Base-by-base conservation (phyloP, 2,797 vertebrate genomes). In the Echeneis naucrates region DNA sequence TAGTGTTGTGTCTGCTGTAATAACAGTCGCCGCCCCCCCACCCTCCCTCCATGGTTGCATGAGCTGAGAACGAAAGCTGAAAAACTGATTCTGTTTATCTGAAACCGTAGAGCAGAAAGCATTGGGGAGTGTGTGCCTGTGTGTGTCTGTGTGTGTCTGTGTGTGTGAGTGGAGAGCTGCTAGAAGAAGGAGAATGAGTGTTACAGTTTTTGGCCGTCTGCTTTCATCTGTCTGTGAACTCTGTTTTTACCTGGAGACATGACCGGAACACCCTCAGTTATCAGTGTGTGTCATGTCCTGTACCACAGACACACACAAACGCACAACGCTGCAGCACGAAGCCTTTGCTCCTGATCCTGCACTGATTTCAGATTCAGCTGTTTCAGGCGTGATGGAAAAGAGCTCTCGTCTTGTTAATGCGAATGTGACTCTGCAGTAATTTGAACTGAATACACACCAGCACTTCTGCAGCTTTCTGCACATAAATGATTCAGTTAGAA, bases 1-100 rank as follows among this genome's bases (percentile, higher is more conserved):
- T 40, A 40, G 38, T 40, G 38, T 40, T 40, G 59, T 44, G 54
- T 5, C 72, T 5, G 21, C 57, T 67, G 64, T 85, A 83, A 80
- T 67, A 84, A 73, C 45, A 58, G 27, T 68, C 12, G 23, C 30
- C 52, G 44, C 68, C 69, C 73, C 40, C 62, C 66, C 50, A 68
- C 69, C 73, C 40, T 62, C 66, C 50, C 65, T 30, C 62, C 59
- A 51, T 57, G 38, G 70, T n/a, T 61, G 63, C 40, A 52, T 30
- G 51, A 38, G 21, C 24, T 32, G 51, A 80, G 57, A 71, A 47
- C 24, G 68, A 56, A 27, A 59, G 44, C 65, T 1, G 5, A 50
- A 56, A 51, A 44, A 57, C 72, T 62, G 50, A 50, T 75, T 78
- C 12, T 72, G 59, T 51, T 78, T 32, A 35, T 55, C 62, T 56